Evolutionary conservation across 2,888 invertebrate species (phyloP).

Genomic region (Empis stercorea): DNA sequence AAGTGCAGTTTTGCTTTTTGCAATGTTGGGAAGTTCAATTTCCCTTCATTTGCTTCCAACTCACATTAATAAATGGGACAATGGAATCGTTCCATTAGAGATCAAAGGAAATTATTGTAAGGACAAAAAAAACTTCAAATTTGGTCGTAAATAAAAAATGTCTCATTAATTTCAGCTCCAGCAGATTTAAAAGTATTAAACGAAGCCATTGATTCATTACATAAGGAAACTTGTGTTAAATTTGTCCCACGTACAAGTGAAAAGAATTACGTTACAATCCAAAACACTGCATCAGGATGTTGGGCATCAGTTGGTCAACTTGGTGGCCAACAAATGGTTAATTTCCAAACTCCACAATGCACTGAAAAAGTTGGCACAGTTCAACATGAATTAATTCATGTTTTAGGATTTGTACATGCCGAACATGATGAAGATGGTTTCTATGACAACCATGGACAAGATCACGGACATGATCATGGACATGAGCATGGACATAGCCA

Average conservation of each 20-base stretch:
- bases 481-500: too few relatives aligned
- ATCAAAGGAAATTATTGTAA: too few relatives aligned
- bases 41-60: too few relatives aligned
- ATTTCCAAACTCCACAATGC: slow-evolving; percentile 32
- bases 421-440: too few relatives aligned
- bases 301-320: slow-evolving; percentile 61
- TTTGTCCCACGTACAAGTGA: slow-evolving; percentile 45
- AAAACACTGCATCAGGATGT: slow-evolving; percentile 51
- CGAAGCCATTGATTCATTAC: slow-evolving; percentile 53
- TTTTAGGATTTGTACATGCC: slow-evolving; percentile 56
- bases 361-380: slow-evolving; percentile 56
- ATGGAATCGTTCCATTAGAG: too few relatives aligned
- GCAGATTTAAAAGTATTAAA: slow-evolving; percentile 5
- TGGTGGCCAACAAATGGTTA: slow-evolving; percentile 30
- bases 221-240: slow-evolving; percentile 53
- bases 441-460: too few relatives aligned
- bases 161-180: not conserved
- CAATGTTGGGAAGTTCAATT: too few relatives aligned
- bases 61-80: too few relatives aligned
- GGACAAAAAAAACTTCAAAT: too few relatives aligned
- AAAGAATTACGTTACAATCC: slow-evolving; percentile 49
- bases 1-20: too few relatives aligned
- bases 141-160: too few relatives aligned
- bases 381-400: slow-evolving; percentile 61
- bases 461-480: too few relatives aligned